Evolutionary conservation across 2,797 vertebrate species (phyloP).

Genomic region (Gymnoscopelus microlampas): DNA sequence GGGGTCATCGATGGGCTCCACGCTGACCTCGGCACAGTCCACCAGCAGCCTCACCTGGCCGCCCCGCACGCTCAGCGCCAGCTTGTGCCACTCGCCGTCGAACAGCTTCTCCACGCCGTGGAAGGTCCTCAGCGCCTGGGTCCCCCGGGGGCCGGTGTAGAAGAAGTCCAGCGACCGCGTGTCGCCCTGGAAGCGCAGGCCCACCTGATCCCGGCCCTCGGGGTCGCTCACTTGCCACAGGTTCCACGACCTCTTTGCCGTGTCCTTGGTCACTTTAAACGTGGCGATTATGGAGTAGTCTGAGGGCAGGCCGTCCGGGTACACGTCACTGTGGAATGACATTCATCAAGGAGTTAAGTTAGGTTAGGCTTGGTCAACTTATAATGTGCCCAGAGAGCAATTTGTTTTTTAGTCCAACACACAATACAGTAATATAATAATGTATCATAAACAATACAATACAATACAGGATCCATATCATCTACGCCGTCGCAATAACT

Average conservation of each 20-base stretch:
- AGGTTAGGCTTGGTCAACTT: no score
- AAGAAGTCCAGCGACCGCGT: slow-evolving; percentile 76
- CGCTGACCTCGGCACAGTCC: slow-evolving; percentile 75
- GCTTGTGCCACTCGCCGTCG: slow-evolving; percentile 83
- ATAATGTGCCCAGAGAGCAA: no score
- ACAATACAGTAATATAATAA: neutral
- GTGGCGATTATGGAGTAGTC: slow-evolving; percentile 79
- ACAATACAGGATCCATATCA: no score
- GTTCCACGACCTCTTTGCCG: slow-evolving; percentile 72
- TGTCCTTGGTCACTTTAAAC: slow-evolving; percentile 78
- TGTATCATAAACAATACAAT: neutral
- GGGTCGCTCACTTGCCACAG: slow-evolving; percentile 83
- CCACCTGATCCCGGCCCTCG: slow-evolving; percentile 71
- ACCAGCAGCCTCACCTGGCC: slow-evolving; percentile 75
- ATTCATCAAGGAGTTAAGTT: slow-evolving; percentile 18
- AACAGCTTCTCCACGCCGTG: slow-evolving; percentile 73
- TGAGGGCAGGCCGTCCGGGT: slow-evolving; percentile 77
- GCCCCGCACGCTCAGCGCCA: slow-evolving; percentile 76
- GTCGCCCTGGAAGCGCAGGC: slow-evolving; percentile 74
- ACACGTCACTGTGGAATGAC: slow-evolving; percentile 68
- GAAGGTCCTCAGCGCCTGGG: slow-evolving; percentile 72
- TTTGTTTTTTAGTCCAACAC: neutral
- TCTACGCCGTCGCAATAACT: no score
- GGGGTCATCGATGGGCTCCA: slow-evolving; percentile 62
- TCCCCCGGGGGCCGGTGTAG: slow-evolving; percentile 61